Evolutionary conservation across 2,888 invertebrate genomes (phyloP), one percentile per base, ranked within the genome.

Genomic region (Glyphotaelius pellucidus): DNA sequence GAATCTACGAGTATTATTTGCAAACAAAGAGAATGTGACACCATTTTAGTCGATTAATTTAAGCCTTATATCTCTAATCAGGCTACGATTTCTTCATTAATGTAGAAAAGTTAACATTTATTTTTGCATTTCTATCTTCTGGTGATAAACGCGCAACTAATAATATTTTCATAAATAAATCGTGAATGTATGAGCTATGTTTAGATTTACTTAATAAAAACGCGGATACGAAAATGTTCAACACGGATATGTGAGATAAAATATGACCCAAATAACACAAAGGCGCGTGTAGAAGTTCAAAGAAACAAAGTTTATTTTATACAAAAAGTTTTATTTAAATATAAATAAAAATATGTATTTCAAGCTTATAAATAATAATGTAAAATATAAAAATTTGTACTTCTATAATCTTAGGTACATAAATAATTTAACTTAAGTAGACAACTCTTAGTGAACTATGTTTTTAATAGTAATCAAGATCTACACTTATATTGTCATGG

Each of bases 381-480:
- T 52, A 86, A 91, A 30, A 88, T 25, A 83, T 25, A 0, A 32
- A 30, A 88, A 91, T 91, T 91, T 91, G 91, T 91, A 88, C 91
- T 91, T 91, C 79, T 88, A 52, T 80, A 90, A n/a, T 47, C 88
- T 91, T 91, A 47, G 47, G 47, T 47, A 88, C 31, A 35, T 79
- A 67, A 85, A 35, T 86, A 67, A 83, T 86, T 80, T 81, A 90
- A 87, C 47, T 79, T 89, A 91, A 91, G 91, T 91, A 91, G 88
- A 87, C 32, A 87, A 32, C 35, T 35, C 35, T 79, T 35, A 89
- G 32, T 35, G 31, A 80, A 89, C 7, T 80, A 89, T 67, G 25
- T 25, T 25, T 79, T 80, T 79, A 80, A 79, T 89, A 31, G 79
- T 89, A 90, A 81, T 81, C 80, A 90, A 90, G 90, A 90, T 90